Evolutionary conservation across 2,797 vertebrate genomes (phyloP).

Genomic region (Neosalanx taihuensis): DNA sequence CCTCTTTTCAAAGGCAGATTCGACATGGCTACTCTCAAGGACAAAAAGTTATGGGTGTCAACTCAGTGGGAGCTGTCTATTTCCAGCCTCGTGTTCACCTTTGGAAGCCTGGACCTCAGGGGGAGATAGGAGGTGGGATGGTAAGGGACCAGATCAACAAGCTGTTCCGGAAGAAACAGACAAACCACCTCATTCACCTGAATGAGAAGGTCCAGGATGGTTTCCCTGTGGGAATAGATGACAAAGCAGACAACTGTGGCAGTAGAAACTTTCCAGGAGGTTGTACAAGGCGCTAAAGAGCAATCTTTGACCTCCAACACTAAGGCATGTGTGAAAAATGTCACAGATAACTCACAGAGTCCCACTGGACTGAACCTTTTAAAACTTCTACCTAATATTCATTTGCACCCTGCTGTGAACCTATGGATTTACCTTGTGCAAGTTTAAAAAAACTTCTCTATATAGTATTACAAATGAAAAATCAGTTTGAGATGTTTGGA

Average conservation of each 20-base stretch:
- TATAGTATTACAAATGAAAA: no score
- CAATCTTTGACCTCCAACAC: constrained; percentile 48
- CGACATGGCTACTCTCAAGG: not conserved
- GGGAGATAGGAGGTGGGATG: constrained; percentile 7
- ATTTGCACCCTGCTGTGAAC: not conserved
- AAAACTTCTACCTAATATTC: not conserved
- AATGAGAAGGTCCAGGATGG: constrained; percentile 8
- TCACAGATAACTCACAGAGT: constrained; percentile 19
- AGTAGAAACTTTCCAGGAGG: constrained; percentile 15
- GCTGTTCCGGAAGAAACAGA: not conserved
- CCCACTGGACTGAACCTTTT: not conserved
- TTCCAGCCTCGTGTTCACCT: not conserved
- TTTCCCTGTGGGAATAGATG: constrained; percentile 24
- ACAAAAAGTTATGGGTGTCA: not conserved
- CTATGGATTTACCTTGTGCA: not conserved
- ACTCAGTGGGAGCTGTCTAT: not conserved
- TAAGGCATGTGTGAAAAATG: constrained; percentile 13
- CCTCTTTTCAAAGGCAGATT: not conserved
- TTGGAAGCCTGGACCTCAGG: constrained; percentile 12
- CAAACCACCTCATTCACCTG: not conserved
- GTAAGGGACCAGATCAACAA: constrained; percentile 27
- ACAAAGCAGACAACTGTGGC: constrained; percentile 27
- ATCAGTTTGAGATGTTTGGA: no score
- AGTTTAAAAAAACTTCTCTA: no score
- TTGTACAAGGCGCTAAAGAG: constrained; percentile 33